Percentiles rank a stretch among this genome's conserved stretches.
Conservation (phyloP, 1,140 invertebrate genomes). For the Heterodera carotae region DNA sequence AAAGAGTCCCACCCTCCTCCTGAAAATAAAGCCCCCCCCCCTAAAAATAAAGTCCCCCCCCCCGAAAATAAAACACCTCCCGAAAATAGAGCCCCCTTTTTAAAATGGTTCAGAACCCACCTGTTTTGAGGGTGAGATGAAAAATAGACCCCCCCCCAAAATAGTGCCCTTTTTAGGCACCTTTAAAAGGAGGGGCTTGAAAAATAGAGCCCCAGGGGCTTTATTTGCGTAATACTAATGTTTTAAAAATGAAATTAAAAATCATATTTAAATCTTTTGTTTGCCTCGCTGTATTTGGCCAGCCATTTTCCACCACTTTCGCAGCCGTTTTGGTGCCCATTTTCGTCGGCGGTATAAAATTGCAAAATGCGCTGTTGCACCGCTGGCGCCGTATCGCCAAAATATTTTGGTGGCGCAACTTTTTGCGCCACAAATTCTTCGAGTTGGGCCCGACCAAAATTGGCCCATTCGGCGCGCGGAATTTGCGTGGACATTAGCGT, state of each 20-base stretch:
- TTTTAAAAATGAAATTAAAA: not conserved
- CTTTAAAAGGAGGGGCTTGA: too few relatives aligned
- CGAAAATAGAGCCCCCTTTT: too few relatives aligned
- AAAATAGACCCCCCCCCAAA: too few relatives aligned
- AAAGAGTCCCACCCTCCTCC: too few relatives aligned
- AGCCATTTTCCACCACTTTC: slow-evolving; percentile 28
- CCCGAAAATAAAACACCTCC: too few relatives aligned
- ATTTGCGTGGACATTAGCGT: not conserved
- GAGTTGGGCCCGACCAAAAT: slow-evolving; percentile 34
- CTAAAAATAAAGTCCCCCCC: slow-evolving; percentile 2
- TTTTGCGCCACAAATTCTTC: slow-evolving; percentile 29
- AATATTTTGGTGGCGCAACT: slow-evolving; percentile 29
- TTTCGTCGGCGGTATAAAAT: slow-evolving; percentile 35
- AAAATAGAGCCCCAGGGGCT: not conserved
- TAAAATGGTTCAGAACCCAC: too few relatives aligned
- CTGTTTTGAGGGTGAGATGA: too few relatives aligned
- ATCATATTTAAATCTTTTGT: not conserved
- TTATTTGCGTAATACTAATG: not conserved
- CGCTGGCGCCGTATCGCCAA: slow-evolving; percentile 29
- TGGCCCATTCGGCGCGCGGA: slow-evolving; percentile 26
- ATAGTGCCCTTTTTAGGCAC: too few relatives aligned
- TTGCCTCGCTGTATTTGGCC: slow-evolving; percentile 36
- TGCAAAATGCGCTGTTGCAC: slow-evolving; percentile 44
- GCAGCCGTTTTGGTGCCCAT: too few relatives aligned
- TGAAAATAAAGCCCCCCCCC: too few relatives aligned